Evolutionary conservation across 2,888 invertebrate genomes (phyloP), one percentile per base, ranked within the genome.

Genomic region (Ectemnius lituratus): DNA sequence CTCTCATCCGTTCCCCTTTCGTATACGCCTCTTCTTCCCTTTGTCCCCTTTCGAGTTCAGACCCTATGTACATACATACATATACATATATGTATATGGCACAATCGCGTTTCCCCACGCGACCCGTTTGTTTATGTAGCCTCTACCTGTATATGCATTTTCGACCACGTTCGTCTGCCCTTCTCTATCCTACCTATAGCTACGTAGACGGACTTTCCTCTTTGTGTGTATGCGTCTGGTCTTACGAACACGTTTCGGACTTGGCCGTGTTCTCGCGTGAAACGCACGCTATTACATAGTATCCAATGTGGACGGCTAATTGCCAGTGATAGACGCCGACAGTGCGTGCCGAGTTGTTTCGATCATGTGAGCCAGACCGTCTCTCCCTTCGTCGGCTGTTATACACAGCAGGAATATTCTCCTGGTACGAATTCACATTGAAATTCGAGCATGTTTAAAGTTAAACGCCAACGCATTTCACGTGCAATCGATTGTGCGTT

Each of bases 401-500:
- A 68, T 52, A 68, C 4, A 0, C 6, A n/a, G 37, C 14, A 14
- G 11, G 46, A 27, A 62, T 58, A 6, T 68, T 67, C 37, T 11
- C 45, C 49, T 62, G 8, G 18, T 46, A 45, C n/a, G 37, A 11
- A 61, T 52, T 56, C 66, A 2, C 37, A n/a, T 45, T 28, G 4
- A 2, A 69, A 61, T 23, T 61, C 66, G 59, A 62, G 65, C 67
- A 63, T 37, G 59, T 58, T 70, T 70, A 62, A 66, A 71, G 63
- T 73, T 63, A 70, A 62, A 37, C 37, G 37, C 8, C 11, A 23
- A 73, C 67, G 69, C 75, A 67, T 72, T 73, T 73, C 64, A 75
- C 61, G 52, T 78, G 67, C 67, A 72, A 72, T 78, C 67, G 69
- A 78, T 78, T 78, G 56, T 64, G 52, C 16, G 52, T 23, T 65